phyloP scores from a whole-genome alignment of 1,140 invertebrate species.

The Drosophila sproati region DNA sequence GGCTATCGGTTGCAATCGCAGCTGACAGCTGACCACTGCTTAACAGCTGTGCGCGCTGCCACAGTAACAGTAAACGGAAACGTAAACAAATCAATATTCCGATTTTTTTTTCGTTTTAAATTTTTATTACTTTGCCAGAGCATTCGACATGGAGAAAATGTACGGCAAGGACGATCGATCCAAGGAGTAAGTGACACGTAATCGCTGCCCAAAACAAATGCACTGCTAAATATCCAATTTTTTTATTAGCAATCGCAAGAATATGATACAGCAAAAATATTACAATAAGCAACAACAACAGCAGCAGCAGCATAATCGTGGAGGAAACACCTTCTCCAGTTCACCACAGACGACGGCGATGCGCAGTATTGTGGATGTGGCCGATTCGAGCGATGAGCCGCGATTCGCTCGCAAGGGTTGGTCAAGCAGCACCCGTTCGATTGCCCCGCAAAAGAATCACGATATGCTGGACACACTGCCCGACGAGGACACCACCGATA shows the following conservation, averaged over 20 bases:
- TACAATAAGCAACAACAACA: slow-evolving; percentile 52
- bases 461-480: slow-evolving; percentile 58
- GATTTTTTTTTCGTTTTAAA: slow-evolving; percentile 21
- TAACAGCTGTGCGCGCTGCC: slow-evolving; percentile 27
- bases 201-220: slow-evolving; percentile 1
- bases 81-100: slow-evolving; percentile 36
- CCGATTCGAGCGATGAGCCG: slow-evolving; percentile 78
- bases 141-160: slow-evolving; percentile 48
- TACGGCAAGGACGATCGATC: slow-evolving; percentile 81
- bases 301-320: slow-evolving; percentile 9
- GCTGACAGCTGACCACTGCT: slow-evolving; percentile 24
- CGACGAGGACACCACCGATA: slow-evolving; percentile 44
- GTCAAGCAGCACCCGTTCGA: slow-evolving; percentile 35
- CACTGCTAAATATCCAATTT: background rate
- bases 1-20: background rate
- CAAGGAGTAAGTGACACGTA: slow-evolving; percentile 73
- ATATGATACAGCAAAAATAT: slow-evolving; percentile 73
- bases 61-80: slow-evolving; percentile 30
- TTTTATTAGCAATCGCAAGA: slow-evolving; percentile 62
- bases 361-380: slow-evolving; percentile 76
- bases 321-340: slow-evolving; percentile 65
- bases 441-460: slow-evolving; percentile 60
- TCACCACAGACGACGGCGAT: slow-evolving; percentile 54
- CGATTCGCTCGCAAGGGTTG: slow-evolving; percentile 63
- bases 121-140: slow-evolving; percentile 18